Percentiles rank a stretch among this genome's conserved stretches.
Evolutionary conservation across 2,797 vertebrate genomes (phyloP).

Genomic region (Alca torda): DNA sequence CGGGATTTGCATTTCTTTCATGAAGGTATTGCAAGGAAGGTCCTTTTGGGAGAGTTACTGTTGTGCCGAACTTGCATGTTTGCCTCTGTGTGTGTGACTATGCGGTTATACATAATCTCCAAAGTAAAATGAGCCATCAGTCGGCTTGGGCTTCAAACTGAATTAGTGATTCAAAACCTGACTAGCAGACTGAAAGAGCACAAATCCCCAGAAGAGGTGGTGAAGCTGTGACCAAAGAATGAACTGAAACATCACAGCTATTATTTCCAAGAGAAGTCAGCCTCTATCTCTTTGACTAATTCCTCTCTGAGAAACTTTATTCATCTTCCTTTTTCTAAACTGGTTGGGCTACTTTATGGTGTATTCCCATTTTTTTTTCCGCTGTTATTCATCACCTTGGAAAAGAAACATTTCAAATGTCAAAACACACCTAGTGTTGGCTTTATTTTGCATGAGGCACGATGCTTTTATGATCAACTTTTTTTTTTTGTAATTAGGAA

Average conservation of each 20-base stretch:
- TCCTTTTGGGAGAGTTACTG: not conserved
- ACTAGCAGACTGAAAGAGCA: not conserved
- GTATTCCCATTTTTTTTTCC: not conserved
- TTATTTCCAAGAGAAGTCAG: not conserved
- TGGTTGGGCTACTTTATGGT: not conserved
- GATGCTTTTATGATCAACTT: not conserved
- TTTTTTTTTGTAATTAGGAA: not conserved
- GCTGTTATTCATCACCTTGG: not conserved
- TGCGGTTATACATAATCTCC: not conserved
- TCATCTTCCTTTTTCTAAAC: not conserved
- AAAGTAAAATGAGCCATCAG: not conserved
- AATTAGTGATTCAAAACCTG: not conserved
- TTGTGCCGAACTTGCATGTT: not conserved
- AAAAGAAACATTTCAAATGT: not conserved
- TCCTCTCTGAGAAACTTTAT: not conserved
- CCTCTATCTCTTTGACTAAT: not conserved
- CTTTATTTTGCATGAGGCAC: not conserved
- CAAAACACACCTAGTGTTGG: not conserved
- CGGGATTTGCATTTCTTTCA: not conserved
- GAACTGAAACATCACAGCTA: not conserved
- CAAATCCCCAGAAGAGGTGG: not conserved
- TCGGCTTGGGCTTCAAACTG: not conserved
- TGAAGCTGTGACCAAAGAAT: slow-evolving; percentile 13
- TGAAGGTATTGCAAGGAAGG: not conserved
- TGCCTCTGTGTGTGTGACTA: not conserved